Percentiles rank a stretch among this genome's conserved stretches.
phyloP scores from a whole-genome alignment of 2,797 vertebrate genomes.

The Etheostoma nigrum region DNA sequence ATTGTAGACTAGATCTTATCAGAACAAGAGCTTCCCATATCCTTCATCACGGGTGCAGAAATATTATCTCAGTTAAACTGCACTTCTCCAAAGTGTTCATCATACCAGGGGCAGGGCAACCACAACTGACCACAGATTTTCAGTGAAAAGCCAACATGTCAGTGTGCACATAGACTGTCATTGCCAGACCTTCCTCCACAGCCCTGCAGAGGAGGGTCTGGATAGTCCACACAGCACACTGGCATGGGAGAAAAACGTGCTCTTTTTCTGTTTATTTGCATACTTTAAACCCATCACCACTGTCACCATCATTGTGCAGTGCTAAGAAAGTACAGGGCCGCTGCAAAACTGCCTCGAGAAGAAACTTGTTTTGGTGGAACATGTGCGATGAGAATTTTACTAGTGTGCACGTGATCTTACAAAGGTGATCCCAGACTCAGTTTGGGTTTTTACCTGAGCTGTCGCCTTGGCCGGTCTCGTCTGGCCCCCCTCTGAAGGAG shows the following conservation, averaged over 20 bases:
- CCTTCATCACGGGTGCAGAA: not conserved
- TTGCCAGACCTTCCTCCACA: too few relatives aligned
- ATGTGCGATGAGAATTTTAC: too few relatives aligned
- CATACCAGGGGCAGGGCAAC: not conserved
- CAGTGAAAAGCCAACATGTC: not conserved
- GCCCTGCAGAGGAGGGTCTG: too few relatives aligned
- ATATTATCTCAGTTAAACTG: not conserved
- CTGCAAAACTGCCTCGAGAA: too few relatives aligned
- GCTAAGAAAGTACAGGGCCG: too few relatives aligned
- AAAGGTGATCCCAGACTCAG: not conserved
- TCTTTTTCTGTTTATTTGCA: too few relatives aligned
- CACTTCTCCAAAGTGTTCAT: not conserved
- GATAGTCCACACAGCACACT: too few relatives aligned
- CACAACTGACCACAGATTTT: not conserved
- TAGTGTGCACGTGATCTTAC: not conserved
- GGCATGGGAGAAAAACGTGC: too few relatives aligned
- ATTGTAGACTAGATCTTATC: not conserved
- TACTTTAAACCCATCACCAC: too few relatives aligned
- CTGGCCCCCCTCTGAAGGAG: slow-evolving; percentile 93
- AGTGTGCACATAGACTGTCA: not conserved
- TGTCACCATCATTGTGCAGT: too few relatives aligned
- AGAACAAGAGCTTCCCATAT: not conserved
- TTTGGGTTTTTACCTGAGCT: slow-evolving; percentile 82
- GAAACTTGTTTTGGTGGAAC: too few relatives aligned
- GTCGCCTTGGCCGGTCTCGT: slow-evolving; percentile 87